A percentile compares a stretch with the other conserved stretches of the same genome.
These are phyloP conservation scores for Etia nguti DNA, from an alignment of 2,113 vertebrate genomes.

Conservation along the genomic window DNA sequence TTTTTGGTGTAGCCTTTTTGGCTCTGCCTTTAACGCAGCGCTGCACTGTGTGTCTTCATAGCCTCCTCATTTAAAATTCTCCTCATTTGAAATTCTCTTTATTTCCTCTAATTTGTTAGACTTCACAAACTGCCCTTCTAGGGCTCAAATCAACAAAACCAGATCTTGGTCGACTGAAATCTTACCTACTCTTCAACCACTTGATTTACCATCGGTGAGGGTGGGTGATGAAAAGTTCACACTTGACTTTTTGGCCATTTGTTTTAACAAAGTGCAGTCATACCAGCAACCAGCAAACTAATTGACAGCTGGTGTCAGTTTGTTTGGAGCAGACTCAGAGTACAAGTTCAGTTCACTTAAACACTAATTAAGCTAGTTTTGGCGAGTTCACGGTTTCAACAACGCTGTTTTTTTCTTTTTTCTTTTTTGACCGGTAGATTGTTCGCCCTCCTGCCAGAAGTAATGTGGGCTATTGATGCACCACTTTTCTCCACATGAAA, in stretches of 20 bases:
- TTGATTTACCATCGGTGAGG: neutral
- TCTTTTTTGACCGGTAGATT: rapidly evolving
- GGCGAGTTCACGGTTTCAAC: neutral
- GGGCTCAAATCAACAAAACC: neutral
- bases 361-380: neutral
- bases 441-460: rapidly evolving
- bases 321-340: neutral
- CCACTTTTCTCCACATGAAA: neutral
- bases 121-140: neutral
- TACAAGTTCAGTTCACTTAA: neutral
- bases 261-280: neutral
- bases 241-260: neutral
- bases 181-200: neutral
- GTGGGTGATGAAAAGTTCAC: neutral
- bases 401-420: rapidly evolving
- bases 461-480: neutral
- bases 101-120: neutral
- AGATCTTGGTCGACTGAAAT: neutral
- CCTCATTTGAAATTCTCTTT: neutral
- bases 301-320: neutral
- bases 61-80: neutral
- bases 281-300: neutral
- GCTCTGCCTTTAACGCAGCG: neutral
- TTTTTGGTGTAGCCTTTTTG: neutral
- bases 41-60: neutral